Percentiles rank a stretch among this genome's conserved stretches.
phyloP scores from a whole-genome alignment of 2,113 vertebrate species.

The Bambusicola thoracicus region DNA sequence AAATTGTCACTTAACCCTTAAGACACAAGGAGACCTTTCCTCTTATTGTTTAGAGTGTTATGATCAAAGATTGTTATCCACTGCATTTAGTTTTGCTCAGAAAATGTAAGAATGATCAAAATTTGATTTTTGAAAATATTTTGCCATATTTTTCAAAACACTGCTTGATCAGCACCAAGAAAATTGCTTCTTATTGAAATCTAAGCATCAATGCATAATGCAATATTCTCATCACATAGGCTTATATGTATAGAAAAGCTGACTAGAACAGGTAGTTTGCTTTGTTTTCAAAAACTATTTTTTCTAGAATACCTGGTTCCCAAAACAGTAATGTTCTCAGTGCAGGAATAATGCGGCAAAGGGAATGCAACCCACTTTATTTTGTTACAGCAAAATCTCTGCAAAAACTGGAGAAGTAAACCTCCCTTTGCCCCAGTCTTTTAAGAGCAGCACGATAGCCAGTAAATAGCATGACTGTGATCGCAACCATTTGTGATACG shows the following conservation, averaged over 20 bases:
- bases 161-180: not conserved
- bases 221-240: not conserved
- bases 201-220: not conserved
- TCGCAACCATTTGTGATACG: not conserved
- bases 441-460: not conserved
- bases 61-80: not conserved
- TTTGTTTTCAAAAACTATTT: not conserved
- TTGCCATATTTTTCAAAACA: not conserved
- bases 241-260: constrained; percentile 1
- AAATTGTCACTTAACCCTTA: not conserved
- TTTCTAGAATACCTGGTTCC: not conserved
- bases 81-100: not conserved
- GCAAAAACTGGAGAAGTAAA: not conserved
- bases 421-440: not conserved
- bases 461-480: not conserved
- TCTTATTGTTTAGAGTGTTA: not conserved
- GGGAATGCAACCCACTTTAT: not conserved
- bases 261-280: not conserved
- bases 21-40: not conserved
- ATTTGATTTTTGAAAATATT: not conserved
- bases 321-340: not conserved
- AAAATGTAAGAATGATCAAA: not conserved
- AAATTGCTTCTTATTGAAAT: not conserved
- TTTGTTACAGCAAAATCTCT: constrained; percentile 1
- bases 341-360: not conserved